phyloP scores from a whole-genome alignment of 2,113 vertebrate genomes.

The Baryphthengus martii region DNA sequence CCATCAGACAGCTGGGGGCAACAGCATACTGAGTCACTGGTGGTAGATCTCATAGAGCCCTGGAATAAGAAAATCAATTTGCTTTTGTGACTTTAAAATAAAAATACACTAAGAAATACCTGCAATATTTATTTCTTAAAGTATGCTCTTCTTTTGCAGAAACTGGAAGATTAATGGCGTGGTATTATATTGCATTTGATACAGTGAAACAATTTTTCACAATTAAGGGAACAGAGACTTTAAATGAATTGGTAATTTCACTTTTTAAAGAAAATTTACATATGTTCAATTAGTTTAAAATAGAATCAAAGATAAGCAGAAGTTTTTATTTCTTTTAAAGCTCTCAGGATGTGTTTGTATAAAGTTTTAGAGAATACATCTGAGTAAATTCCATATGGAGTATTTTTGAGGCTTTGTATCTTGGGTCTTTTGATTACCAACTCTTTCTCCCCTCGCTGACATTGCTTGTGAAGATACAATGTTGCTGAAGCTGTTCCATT shows the following conservation, averaged over 20 bases:
- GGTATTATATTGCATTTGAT: conserved; percentile 93
- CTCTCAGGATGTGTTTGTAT: neutral
- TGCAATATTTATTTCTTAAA: neutral
- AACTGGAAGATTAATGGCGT: conserved; percentile 90
- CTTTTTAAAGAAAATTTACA: conserved; percentile 21
- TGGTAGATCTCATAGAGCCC: neutral
- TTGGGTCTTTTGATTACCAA: neutral
- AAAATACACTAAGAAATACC: neutral
- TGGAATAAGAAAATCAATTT: neutral
- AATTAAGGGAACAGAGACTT: conserved; percentile 84
- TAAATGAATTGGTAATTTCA: conserved; percentile 86
- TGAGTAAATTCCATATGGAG: neutral
- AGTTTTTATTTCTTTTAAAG: neutral
- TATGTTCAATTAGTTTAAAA: neutral
- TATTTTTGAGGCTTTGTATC: neutral
- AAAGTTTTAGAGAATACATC: neutral
- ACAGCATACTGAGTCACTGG: neutral
- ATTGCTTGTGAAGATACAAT: neutral
- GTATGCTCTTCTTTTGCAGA: conserved; percentile 73
- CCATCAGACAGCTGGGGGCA: neutral
- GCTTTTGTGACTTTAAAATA: neutral
- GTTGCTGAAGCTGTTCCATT: neutral
- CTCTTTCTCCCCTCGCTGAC: neutral
- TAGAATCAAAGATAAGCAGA: neutral
- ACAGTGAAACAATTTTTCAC: conserved; percentile 89